Evolutionary conservation across 2,797 vertebrate species (phyloP), one percentile per base, ranked within the genome.

Genomic region (Coccyzus lansbergi): DNA sequence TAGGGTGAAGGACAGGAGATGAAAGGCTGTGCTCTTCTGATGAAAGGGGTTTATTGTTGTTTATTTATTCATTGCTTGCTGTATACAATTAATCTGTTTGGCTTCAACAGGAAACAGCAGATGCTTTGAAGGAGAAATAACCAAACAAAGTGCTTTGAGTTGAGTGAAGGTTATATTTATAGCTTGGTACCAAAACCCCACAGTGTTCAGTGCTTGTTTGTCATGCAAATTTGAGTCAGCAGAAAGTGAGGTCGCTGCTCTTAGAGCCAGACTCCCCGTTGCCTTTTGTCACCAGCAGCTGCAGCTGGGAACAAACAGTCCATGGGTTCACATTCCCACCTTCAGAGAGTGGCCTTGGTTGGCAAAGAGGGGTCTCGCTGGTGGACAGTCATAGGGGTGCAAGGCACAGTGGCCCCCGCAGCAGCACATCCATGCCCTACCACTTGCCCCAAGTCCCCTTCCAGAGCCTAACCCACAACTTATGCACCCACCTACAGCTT

Each of bases 21-120:
- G 52, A 94, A 95, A 94, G 76, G 72, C 88, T 92, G 13, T 88
- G 26, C 79, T 91, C 44, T 46, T 82, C 82, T 63, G 82, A 91
- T 96, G 84, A 96, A 96, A 96, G 86, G 72, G 75, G 59, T 94
- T 95, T 92, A 93, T 96, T 96, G 94, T 96, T 91, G 65, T 78
- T 92, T 95, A 94, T 95, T 95, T 96, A 89, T 96, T 93, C 95
- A 89, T 81, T 28, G 67, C 53, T 77, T 81, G 92, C 84, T 78
- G 84, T 69, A 75, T 85, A 94, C 88, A 95, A 95, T 96, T 95
- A 96, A 82, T 95, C 88, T 52, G 15, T 92, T 95, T 86, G 81
- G 83, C 92, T 89, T 83, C 94, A 86, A 62, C 59, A 71, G 91
- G 82, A 92, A 91, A 89, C 86, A 96, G 96, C 90, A 93, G 93